Conservation (phyloP, 2,113 vertebrate species). For the Dasypus novemcinctus region DNA sequence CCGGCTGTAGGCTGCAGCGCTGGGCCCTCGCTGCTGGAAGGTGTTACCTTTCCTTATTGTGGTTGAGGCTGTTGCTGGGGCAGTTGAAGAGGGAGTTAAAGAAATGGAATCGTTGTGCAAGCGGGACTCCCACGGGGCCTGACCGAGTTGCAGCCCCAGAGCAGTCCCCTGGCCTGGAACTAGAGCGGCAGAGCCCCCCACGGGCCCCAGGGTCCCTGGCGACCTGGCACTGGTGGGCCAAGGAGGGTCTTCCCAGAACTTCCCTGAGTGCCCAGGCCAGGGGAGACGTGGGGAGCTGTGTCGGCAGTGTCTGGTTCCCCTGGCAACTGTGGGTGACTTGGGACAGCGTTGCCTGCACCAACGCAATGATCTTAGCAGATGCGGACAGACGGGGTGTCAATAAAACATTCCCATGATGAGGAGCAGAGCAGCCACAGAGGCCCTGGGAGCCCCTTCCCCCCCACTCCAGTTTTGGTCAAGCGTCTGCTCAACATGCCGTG, state of each 20-base stretch:
- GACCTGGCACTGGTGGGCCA: background rate
- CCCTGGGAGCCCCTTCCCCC: background rate
- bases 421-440: background rate
- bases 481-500: background rate
- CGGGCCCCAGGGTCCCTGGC: background rate
- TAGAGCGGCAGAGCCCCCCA: constrained; percentile 24
- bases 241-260: background rate
- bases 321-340: background rate
- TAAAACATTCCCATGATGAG: background rate
- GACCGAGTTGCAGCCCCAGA: constrained; percentile 62
- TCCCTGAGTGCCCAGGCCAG: background rate
- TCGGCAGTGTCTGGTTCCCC: background rate
- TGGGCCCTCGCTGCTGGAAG: background rate
- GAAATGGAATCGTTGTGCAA: constrained; percentile 51
- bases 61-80: constrained; percentile 57
- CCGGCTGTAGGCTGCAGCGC: background rate
- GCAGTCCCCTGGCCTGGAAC: constrained; percentile 31
- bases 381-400: background rate
- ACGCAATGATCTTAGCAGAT: background rate
- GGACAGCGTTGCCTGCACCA: background rate
- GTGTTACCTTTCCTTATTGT: background rate
- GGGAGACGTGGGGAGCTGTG: background rate
- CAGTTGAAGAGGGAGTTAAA: constrained; percentile 63
- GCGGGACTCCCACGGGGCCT: constrained; percentile 46
- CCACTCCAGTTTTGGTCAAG: background rate